Base-by-base conservation (phyloP, 2,113 vertebrate genomes). In the Mirza zaza region DNA sequence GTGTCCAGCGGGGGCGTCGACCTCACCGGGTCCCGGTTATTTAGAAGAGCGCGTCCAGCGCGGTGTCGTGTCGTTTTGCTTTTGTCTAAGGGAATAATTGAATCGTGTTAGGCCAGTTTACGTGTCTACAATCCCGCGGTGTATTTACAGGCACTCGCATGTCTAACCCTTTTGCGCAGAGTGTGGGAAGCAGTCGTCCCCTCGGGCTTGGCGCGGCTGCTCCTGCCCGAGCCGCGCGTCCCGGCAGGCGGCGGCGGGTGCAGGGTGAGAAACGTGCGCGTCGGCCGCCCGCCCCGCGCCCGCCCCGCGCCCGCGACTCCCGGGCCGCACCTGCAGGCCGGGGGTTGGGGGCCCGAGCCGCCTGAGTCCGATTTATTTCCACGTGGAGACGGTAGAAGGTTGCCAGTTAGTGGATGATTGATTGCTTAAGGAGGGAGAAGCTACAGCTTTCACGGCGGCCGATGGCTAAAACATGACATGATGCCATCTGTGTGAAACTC, bases 191-290 rank as follows among this genome's bases (percentile, higher is more conserved):
- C 85, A 1, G 5, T 34, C 7, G 29, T 3, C 52, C 32, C 55
- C 34, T 39, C 76, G 29, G 17, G 20, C 48, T 5, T 0, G 82
- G 82, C 29, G 57, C 68, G 0, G 71, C 71, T 6, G 94, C 71
- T 21, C 70, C 17, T 0, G 0, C 9, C 1, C 9, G 27, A 50
- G 81, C 81, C 21, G 34, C 0, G 81, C 85, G 20, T 25, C 21
- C 25, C 79, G 1, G 61, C 45, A 15, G 45, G 1, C 3, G 23
- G 36, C 32, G 2, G 57, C 48, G 1, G 5, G 39, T 6, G 91
- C 10, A 0, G 34, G 5, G 36, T 11, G 20, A 23, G 21, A 5
- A 7, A 18, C 70, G 27, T 2, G 59, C 61, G 12, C 18, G 36
- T 17, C n/a, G 4, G 29, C 12, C 13, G 5, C 18, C 3, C 1